phyloP scores from a whole-genome alignment of 1,140 invertebrate species.

The Aradophagus sp. region DNA sequence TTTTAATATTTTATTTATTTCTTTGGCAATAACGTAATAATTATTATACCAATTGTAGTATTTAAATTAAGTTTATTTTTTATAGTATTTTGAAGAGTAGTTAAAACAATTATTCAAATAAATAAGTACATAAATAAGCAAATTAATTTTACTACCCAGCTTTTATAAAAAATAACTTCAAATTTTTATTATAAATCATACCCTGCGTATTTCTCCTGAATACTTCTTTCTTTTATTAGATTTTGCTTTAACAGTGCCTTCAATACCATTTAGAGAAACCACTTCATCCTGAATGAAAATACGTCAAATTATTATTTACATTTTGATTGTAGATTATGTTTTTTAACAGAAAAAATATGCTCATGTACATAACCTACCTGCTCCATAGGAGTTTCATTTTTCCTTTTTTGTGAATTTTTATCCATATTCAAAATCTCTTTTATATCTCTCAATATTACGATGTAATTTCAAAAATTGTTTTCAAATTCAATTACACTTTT shows the following conservation, averaged over 20 bases:
- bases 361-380: conserved; percentile 28
- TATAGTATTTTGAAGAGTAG: conserved; percentile 5
- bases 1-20: conserved; percentile 7
- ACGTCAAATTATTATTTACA: conserved; percentile 6
- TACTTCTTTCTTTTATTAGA: conserved; percentile 76
- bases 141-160: too few relatives aligned
- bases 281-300: conserved; percentile 67
- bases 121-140: conserved; percentile 9
- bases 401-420: conserved; percentile 16
- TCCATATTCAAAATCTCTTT: conserved; percentile 9
- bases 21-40: too few relatives aligned
- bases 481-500: too few relatives aligned
- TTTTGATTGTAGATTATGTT: background rate
- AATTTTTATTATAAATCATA: too few relatives aligned
- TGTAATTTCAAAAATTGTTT: too few relatives aligned
- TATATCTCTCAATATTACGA: background rate
- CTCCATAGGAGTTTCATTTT: conserved; percentile 26
- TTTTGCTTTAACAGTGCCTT: conserved; percentile 76
- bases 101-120: too few relatives aligned
- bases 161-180: too few relatives aligned
- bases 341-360: too few relatives aligned
- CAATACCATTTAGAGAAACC: conserved; percentile 79
- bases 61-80: conserved; percentile 3
- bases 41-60: too few relatives aligned
- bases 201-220: conserved; percentile 75